phyloP scores from a whole-genome alignment of 2,113 vertebrate genomes.

The Delphinus delphis region DNA sequence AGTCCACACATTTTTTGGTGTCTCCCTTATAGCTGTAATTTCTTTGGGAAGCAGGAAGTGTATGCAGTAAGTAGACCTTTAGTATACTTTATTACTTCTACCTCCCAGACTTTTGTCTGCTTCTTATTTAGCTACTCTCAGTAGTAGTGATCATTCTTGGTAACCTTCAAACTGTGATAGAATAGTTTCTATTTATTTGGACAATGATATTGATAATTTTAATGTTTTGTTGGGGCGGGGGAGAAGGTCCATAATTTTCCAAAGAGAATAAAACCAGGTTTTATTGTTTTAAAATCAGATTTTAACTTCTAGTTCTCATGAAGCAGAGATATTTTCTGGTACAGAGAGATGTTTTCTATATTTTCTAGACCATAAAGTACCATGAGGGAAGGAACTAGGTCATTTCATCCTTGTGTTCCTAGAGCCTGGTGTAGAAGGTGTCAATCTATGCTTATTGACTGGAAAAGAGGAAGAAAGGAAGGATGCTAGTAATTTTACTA shows the following conservation, averaged over 20 bases:
- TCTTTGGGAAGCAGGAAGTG: neutral
- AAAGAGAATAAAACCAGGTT: neutral
- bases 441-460: neutral
- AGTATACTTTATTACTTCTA: neutral
- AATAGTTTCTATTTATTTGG: neutral
- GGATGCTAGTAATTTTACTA: neutral
- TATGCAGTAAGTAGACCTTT: neutral
- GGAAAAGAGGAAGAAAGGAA: neutral
- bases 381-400: neutral
- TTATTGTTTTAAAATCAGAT: neutral
- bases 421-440: neutral
- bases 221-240: accelerated
- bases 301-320: neutral
- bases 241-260: neutral
- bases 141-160: neutral
- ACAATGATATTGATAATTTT: neutral
- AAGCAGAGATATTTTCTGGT: neutral
- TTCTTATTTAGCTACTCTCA: neutral
- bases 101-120: neutral
- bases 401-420: neutral
- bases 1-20: neutral
- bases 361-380: neutral
- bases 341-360: neutral
- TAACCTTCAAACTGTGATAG: neutral
- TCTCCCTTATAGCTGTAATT: neutral